These are phyloP conservation scores for Daubentonia madagascariensis DNA, from an alignment of 2,113 vertebrate species.

Conservation along the genomic window DNA sequence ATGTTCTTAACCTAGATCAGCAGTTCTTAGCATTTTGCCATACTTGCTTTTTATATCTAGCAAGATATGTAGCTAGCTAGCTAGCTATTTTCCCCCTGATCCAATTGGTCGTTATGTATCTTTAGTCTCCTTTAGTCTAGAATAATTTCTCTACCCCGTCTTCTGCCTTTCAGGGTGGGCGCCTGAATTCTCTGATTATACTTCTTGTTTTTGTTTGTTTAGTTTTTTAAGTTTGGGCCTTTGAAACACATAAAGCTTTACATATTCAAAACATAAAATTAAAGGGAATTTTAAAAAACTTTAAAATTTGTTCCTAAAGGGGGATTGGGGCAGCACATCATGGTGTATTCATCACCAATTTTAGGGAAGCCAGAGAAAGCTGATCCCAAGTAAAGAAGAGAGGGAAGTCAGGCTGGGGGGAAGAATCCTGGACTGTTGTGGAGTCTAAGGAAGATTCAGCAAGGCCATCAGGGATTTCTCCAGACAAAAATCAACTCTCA, in stretches of 20 bases:
- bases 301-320: background rate
- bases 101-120: background rate
- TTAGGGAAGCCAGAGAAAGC: background rate
- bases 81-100: background rate
- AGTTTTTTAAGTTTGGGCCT: background rate
- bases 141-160: background rate
- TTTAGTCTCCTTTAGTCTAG: background rate
- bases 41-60: background rate
- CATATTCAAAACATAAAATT: slow-evolving; percentile 11
- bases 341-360: background rate
- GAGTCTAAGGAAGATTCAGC: background rate
- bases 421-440: background rate
- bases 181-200: background rate
- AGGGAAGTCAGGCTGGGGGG: background rate
- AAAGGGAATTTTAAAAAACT: background rate
- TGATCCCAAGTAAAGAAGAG: background rate
- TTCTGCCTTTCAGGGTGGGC: background rate
- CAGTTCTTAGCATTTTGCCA: background rate
- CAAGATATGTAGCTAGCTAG: background rate
- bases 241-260: background rate
- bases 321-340: background rate
- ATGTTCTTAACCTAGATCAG: background rate
- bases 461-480: background rate
- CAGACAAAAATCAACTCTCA: background rate
- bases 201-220: background rate